A percentile compares a stretch with the other conserved stretches of the same genome.
Conservation (phyloP, 2,113 vertebrate genomes). For the Acrocephalus arundinaceus region DNA sequence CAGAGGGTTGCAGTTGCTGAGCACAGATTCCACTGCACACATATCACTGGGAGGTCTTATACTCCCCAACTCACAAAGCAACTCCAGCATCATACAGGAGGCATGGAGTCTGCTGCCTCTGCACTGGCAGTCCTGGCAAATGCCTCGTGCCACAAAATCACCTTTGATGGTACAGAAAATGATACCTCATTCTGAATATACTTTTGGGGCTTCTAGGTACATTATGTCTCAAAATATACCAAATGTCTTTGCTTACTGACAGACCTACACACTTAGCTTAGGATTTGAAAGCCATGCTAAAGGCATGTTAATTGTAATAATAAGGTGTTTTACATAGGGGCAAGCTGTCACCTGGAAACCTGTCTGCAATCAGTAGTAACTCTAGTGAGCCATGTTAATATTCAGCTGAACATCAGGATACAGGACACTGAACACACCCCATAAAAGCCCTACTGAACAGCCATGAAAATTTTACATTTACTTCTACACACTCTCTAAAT, state of each 20-base stretch:
- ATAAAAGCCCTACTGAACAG: not conserved
- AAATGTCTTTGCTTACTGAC: not conserved
- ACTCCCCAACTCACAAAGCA: not conserved
- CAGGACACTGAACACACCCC: not conserved
- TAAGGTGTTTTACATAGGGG: not conserved
- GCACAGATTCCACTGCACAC: not conserved
- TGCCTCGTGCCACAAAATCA: not conserved
- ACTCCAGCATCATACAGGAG: not conserved
- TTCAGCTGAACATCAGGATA: not conserved
- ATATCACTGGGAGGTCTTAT: accelerated
- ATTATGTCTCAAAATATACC: not conserved
- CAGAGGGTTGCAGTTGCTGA: not conserved
- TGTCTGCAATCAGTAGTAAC: not conserved
- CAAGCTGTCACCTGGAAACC: not conserved
- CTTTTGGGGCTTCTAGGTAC: not conserved
- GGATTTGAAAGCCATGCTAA: not conserved
- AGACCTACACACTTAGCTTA: not conserved
- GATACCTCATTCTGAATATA: not conserved
- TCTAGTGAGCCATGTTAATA: not conserved
- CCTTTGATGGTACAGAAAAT: not conserved
- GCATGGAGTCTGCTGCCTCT: not conserved
- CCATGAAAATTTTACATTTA: not conserved
- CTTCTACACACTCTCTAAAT: not conserved
- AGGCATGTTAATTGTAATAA: not conserved
- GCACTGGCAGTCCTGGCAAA: not conserved